phyloP scores from a whole-genome alignment of 2,113 vertebrate genomes.

The Phaethornis superciliosus region DNA sequence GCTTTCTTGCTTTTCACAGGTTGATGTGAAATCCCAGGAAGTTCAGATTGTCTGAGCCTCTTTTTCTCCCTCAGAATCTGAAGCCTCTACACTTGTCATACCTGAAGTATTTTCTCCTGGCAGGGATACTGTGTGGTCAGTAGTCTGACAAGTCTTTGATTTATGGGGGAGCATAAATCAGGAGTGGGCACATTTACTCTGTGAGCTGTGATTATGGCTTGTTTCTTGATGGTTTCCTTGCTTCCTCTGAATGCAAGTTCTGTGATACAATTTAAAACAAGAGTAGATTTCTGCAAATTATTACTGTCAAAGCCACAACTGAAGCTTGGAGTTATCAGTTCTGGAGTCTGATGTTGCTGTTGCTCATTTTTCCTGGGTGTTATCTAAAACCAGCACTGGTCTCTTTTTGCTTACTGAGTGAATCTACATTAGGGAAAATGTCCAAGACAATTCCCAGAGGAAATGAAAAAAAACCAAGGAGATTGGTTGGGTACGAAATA shows the following conservation, averaged over 20 bases:
- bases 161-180: not conserved
- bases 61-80: not conserved
- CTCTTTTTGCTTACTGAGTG: not conserved
- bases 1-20: not conserved
- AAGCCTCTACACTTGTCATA: not conserved
- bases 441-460: not conserved
- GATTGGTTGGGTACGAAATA: not conserved
- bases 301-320: not conserved
- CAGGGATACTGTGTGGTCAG: not conserved
- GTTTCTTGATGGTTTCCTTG: not conserved
- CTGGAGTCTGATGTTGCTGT: not conserved
- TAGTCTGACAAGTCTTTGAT: not conserved
- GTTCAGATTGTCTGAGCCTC: fast-evolving
- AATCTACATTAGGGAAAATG: not conserved
- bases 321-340: not conserved
- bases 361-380: not conserved
- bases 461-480: conserved; percentile 3
- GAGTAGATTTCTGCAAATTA: not conserved
- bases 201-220: not conserved
- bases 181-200: not conserved
- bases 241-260: not conserved
- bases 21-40: not conserved
- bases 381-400: not conserved
- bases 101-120: not conserved
- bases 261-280: not conserved